Evolutionary conservation across 2,888 invertebrate genomes (phyloP).

Genomic region (Netelia virgata): DNA sequence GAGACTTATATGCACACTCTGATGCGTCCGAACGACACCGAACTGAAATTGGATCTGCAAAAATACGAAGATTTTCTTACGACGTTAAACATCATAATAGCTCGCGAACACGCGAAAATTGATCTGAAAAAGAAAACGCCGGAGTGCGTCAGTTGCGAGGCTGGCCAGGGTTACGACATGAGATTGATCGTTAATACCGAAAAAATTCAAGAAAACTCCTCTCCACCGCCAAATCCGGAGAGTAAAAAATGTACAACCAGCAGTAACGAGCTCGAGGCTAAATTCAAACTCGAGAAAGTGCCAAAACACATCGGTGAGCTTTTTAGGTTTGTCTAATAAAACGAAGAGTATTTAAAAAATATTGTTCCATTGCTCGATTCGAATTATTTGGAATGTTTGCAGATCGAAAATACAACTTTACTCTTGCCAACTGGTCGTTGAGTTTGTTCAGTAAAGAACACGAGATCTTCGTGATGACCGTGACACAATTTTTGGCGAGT

Average conservation of each 20-base stretch:
- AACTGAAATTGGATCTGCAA: constrained; percentile 90
- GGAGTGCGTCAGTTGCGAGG: constrained; percentile 81
- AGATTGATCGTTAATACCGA: constrained; percentile 87
- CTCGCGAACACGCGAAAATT: constrained; percentile 92
- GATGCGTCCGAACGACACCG: constrained; percentile 90
- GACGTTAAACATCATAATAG: constrained; percentile 91
- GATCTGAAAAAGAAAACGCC: constrained; percentile 85
- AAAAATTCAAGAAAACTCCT: constrained; percentile 87
- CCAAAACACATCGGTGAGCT: constrained; percentile 87
- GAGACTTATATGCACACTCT: constrained; percentile 90
- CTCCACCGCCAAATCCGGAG: constrained; percentile 88
- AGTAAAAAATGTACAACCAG: constrained; percentile 86
- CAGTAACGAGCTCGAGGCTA: constrained; percentile 87
- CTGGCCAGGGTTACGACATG: constrained; percentile 81
- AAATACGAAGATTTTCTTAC: constrained; percentile 91
- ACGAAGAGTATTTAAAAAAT: neutral
- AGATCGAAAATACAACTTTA: constrained; percentile 92
- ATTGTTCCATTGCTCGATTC: neutral
- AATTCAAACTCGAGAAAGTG: constrained; percentile 85
- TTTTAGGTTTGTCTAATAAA: constrained; percentile 39
- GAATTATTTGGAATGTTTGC: constrained; percentile 78
- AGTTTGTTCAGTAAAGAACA: constrained; percentile 89
- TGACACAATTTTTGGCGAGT: constrained; percentile 90
- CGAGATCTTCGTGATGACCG: constrained; percentile 90
- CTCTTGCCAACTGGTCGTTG: constrained; percentile 90